These are phyloP conservation scores for Oncorhynchus gorbuscha DNA, from an alignment of 2,113 vertebrate species.

Conservation along the genomic window DNA sequence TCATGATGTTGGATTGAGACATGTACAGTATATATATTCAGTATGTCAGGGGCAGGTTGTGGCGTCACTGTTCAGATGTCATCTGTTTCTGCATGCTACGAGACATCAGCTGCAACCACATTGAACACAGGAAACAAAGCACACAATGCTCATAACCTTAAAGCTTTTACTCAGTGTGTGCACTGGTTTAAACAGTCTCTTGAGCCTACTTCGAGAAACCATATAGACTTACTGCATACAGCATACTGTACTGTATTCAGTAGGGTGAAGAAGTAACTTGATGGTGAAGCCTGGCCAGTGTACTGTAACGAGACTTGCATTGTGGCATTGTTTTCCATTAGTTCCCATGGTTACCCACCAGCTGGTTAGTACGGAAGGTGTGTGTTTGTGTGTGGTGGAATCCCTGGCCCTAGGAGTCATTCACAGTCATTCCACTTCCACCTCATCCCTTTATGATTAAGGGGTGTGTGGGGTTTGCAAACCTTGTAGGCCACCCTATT, in stretches of 20 bases:
- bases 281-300: conserved; percentile 8
- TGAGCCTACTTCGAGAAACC: not conserved
- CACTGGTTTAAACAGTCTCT: not conserved
- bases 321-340: conserved; percentile 63
- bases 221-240: not conserved
- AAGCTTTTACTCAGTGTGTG: not conserved
- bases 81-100: conserved; percentile 49
- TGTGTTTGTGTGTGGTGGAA: conserved; percentile 34
- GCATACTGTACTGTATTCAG: too few relatives aligned
- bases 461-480: conserved; percentile 79
- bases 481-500: conserved; percentile 98
- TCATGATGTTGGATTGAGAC: conserved; percentile 3
- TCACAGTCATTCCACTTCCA: conserved; percentile 58
- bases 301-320: conserved; percentile 36
- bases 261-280: not conserved
- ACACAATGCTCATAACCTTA: conserved; percentile 41
- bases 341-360: conserved; percentile 63
- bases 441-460: conserved; percentile 47
- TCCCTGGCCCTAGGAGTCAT: conserved; percentile 35
- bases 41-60: conserved; percentile 29
- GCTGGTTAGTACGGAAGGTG: conserved; percentile 58
- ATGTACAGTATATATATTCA: not conserved
- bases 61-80: conserved; percentile 46
- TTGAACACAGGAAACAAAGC: conserved; percentile 56
- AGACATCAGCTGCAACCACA: conserved; percentile 57